Percentiles rank a stretch among this genome's conserved stretches.
Conservation (phyloP, 1,140 invertebrate species). For the Mesaphorura yosii region DNA sequence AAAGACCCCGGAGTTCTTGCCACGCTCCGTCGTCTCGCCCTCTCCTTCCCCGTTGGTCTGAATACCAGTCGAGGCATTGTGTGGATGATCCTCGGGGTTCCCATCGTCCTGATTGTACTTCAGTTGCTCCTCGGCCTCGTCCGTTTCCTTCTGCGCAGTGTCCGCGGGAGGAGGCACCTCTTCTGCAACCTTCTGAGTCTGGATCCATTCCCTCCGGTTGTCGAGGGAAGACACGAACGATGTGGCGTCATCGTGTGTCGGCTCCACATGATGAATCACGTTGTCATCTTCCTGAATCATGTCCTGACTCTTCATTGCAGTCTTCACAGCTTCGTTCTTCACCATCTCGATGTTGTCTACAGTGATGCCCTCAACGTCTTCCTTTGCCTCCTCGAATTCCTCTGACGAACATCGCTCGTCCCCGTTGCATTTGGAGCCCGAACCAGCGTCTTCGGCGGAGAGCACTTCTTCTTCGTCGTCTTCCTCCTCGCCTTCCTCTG, state of each 20-base stretch:
- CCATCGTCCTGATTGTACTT: neutral
- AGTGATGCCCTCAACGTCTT: constrained; percentile 4
- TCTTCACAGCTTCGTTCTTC: constrained; percentile 21
- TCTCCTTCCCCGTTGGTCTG: constrained; percentile 49
- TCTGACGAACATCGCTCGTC: constrained; percentile 36
- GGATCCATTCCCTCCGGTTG: constrained; percentile 27
- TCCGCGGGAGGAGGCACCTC: constrained; percentile 28
- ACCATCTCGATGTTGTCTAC: constrained; percentile 3
- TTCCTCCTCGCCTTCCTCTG: constrained; percentile 18
- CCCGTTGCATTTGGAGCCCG: constrained; percentile 33
- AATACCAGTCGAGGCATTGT: constrained; percentile 59
- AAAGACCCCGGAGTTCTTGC: constrained; percentile 28
- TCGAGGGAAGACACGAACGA: constrained; percentile 25
- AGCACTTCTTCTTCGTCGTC: constrained; percentile 29
- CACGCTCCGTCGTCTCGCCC: constrained; percentile 9
- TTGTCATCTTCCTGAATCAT: constrained; percentile 22
- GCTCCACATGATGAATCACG: constrained; percentile 31
- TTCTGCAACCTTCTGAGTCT: constrained; percentile 37
- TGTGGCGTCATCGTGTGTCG: constrained; percentile 26
- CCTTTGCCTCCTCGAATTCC: constrained; percentile 17
- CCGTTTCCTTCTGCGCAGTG: constrained; percentile 1
- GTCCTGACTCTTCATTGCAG: neutral
- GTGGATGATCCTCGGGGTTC: neutral
- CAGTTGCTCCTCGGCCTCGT: neutral
- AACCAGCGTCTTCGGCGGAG: constrained; percentile 31